Evolutionary conservation across 2,888 invertebrate species (phyloP).

Genomic region (Diaprepes abbreviatus): DNA sequence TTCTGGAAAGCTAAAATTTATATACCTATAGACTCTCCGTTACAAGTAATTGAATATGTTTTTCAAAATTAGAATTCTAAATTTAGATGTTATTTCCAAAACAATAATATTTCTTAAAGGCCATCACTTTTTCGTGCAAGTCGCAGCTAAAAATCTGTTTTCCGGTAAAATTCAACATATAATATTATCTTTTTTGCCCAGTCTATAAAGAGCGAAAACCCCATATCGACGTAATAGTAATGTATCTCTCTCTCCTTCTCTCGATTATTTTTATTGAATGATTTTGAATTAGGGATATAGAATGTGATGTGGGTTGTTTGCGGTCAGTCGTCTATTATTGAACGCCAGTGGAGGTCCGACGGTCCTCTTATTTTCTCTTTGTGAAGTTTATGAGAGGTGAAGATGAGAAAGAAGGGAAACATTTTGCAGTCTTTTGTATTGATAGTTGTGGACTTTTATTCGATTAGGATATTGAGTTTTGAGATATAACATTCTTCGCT

Average conservation of each 20-base stretch:
- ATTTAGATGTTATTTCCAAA: no score
- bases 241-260: constrained; percentile 3
- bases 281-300: constrained; percentile 29
- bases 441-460: not conserved
- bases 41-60: no score
- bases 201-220: constrained; percentile 6
- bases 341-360: constrained; percentile 19
- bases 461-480: no score
- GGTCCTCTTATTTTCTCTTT: not conserved
- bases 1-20: no score
- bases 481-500: no score
- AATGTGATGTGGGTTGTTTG: constrained; percentile 28
- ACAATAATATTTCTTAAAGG: no score
- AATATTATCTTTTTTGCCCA: constrained; percentile 16
- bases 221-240: constrained; percentile 1
- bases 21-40: no score
- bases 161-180: no score
- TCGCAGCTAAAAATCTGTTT: no score
- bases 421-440: not conserved
- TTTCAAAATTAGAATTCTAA: no score
- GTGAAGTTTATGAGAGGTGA: not conserved
- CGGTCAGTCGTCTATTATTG: constrained; percentile 25
- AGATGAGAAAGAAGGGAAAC: not conserved
- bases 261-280: constrained; percentile 25
- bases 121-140: no score